Evolutionary conservation across 2,888 invertebrate species (phyloP).

Genomic region (Aporophyla nigra): DNA sequence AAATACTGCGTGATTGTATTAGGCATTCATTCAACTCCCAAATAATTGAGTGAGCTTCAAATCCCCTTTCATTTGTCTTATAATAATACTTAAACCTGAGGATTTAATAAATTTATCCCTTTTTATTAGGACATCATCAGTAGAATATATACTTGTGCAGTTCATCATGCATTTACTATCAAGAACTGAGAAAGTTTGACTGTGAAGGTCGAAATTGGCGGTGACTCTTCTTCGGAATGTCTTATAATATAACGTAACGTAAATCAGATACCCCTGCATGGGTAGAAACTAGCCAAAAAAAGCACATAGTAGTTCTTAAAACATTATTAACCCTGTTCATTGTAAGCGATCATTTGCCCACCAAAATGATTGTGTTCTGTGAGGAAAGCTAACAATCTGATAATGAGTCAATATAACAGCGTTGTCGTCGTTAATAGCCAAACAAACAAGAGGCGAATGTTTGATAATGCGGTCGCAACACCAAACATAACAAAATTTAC

Average conservation of each 20-base stretch:
- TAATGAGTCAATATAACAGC: slow-evolving; percentile 11
- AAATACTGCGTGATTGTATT: neutral
- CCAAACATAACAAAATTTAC: slow-evolving; percentile 45
- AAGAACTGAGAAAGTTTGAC: neutral
- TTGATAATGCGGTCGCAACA: slow-evolving; percentile 40
- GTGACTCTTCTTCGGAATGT: neutral
- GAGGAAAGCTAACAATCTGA: slow-evolving; percentile 6
- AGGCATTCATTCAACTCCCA: neutral
- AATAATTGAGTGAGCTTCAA: too few species aligned
- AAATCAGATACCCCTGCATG: neutral
- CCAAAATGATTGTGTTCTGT: neutral
- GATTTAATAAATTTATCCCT: neutral
- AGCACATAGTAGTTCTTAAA: neutral
- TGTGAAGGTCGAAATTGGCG: neutral
- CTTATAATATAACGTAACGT: neutral
- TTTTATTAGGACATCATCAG: neutral
- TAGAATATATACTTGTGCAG: neutral
- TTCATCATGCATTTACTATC: neutral
- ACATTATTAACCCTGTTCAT: neutral
- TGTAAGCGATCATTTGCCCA: neutral
- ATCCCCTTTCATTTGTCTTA: too few species aligned
- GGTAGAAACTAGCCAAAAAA: neutral
- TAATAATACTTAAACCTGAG: too few species aligned
- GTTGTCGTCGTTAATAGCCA: slow-evolving; percentile 20
- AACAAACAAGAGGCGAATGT: slow-evolving; percentile 29